A percentile compares a stretch with the other conserved stretches of the same genome.
phyloP scores from a whole-genome alignment of 2,113 vertebrate species.

The Scytalopus superciliaris region DNA sequence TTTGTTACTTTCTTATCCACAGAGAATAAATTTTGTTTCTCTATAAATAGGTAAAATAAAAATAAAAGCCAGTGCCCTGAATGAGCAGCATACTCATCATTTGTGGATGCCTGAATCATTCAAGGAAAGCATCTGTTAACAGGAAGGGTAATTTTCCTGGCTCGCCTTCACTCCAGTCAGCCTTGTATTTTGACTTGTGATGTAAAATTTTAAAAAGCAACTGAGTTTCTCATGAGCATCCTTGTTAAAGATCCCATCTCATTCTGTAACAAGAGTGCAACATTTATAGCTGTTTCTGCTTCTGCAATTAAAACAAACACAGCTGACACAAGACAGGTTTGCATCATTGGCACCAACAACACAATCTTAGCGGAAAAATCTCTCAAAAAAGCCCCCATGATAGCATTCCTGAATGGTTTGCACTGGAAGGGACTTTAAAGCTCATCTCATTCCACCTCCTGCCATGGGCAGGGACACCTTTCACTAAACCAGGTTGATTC shows the following conservation, averaged over 20 bases:
- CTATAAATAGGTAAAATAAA: not conserved
- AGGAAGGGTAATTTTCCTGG: not conserved
- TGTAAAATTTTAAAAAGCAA: not conserved
- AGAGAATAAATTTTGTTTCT: not conserved
- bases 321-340: accelerated
- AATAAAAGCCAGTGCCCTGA: not conserved
- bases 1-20: not conserved
- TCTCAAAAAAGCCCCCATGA: not conserved
- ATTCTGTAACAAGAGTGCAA: not conserved
- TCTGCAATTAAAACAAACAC: not conserved
- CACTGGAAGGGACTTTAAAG: not conserved
- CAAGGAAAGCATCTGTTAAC: not conserved
- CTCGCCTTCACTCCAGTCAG: not conserved
- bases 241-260: not conserved
- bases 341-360: not conserved
- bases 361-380: not conserved
- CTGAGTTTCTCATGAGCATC: not conserved
- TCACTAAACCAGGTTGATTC: too few species aligned
- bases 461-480: not conserved
- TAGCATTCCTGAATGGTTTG: not conserved
- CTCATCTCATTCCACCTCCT: not conserved
- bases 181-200: not conserved
- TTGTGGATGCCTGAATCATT: not conserved
- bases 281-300: not conserved
- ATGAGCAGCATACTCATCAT: not conserved